Evolutionary conservation across 1,140 invertebrate genomes (phyloP).

Genomic region (Anastrepha obliqua): DNA sequence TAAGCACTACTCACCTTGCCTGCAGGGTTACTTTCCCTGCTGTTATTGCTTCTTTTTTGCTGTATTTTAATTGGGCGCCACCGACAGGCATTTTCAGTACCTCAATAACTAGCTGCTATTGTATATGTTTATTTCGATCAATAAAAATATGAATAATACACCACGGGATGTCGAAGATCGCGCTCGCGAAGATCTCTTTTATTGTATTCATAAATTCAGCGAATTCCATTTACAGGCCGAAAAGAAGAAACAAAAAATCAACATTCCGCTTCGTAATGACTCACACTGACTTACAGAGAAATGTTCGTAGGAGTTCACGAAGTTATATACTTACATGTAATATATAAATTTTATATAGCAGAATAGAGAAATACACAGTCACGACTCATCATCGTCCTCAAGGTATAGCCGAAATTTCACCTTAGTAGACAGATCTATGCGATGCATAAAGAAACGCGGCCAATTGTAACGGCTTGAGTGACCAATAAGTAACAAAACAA

Average conservation of each 20-base stretch:
- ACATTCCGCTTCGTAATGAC: background rate
- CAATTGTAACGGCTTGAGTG: too few species aligned
- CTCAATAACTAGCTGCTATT: constrained; percentile 61
- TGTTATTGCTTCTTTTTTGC: constrained; percentile 19
- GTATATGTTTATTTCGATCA: constrained; percentile 65
- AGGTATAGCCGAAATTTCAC: too few species aligned
- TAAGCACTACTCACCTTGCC: too few species aligned
- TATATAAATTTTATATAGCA: too few species aligned
- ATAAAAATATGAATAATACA: constrained; percentile 47
- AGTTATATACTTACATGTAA: too few species aligned
- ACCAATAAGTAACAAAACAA: too few species aligned
- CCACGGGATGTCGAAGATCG: background rate
- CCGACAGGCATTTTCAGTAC: constrained; percentile 58
- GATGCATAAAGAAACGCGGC: too few species aligned
- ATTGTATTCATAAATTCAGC: constrained; percentile 13
- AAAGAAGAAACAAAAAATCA: background rate
- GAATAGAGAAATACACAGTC: too few species aligned
- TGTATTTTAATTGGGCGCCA: constrained; percentile 29
- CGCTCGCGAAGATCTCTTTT: constrained; percentile 17
- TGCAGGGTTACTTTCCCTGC: background rate
- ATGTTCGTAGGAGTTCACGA: too few species aligned
- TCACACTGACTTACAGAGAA: background rate
- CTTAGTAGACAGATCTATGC: too few species aligned
- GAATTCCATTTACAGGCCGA: background rate
- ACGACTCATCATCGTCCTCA: too few species aligned